A percentile compares a stretch with the other conserved stretches of the same genome.
Evolutionary conservation across 2,113 vertebrate genomes (phyloP).

Genomic region (Puma concolor): DNA sequence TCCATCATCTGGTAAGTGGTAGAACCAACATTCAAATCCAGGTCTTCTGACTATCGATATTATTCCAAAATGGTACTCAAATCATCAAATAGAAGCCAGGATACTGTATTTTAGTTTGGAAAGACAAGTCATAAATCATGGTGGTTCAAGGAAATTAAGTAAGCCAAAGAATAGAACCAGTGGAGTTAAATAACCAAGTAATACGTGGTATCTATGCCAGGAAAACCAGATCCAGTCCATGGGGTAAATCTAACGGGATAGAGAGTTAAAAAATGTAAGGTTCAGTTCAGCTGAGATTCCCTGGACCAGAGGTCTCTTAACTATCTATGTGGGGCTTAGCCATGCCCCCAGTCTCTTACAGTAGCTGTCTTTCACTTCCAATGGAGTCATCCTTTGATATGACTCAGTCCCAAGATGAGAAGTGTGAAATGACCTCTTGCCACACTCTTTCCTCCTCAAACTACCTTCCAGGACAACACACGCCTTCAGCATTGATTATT

Average conservation of each 20-base stretch:
- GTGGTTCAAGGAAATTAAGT: not conserved
- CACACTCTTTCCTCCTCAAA: not conserved
- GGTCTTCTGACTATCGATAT: not conserved
- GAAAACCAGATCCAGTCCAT: not conserved
- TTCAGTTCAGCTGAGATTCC: not conserved
- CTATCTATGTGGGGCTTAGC: not conserved
- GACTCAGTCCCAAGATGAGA: not conserved
- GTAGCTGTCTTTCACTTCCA: not conserved
- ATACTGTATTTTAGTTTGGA: not conserved
- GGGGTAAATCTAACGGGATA: not conserved
- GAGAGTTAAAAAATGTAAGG: not conserved
- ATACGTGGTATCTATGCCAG: no score
- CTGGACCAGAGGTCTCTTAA: not conserved
- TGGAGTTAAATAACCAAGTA: not conserved
- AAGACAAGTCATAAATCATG: not conserved
- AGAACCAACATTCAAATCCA: not conserved
- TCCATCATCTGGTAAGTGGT: not conserved
- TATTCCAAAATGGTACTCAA: not conserved
- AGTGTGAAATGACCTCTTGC: not conserved
- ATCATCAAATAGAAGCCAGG: not conserved
- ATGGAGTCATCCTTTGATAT: not conserved
- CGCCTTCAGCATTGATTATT: not conserved
- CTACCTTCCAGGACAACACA: rapidly evolving
- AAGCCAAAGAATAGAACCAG: not conserved
- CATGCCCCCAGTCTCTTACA: not conserved